These are phyloP conservation scores for Naja naja DNA, from an alignment of 2,113 vertebrate genomes.

Conservation along the genomic window DNA sequence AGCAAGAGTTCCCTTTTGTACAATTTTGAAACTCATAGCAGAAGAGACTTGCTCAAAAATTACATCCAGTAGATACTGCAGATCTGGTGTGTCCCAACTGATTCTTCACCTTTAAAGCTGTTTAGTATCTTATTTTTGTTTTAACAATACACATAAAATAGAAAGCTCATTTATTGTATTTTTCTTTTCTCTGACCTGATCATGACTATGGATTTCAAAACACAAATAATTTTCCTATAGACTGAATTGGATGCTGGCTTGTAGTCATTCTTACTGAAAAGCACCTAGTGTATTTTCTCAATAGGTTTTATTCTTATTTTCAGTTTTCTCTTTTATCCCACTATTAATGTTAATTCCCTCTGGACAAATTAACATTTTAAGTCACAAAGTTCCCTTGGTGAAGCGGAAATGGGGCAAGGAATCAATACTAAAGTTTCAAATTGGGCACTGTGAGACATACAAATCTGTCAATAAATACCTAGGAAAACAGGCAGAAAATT, in stretches of 20 bases:
- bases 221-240: fast-evolving
- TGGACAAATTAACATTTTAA: conserved; percentile 36
- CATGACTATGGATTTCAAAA: conserved; percentile 7
- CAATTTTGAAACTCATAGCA: neutral
- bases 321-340: conserved; percentile 47
- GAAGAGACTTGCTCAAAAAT: neutral
- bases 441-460: conserved; percentile 33
- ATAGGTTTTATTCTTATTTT: conserved; percentile 28
- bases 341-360: conserved; percentile 37
- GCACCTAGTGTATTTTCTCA: neutral
- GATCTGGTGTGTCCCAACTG: neutral
- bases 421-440: conserved; percentile 49
- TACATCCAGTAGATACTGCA: neutral
- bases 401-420: conserved; percentile 18
- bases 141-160: neutral
- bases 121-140: neutral
- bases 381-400: conserved; percentile 56
- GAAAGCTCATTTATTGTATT: neutral
- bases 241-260: neutral
- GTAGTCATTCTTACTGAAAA: neutral
- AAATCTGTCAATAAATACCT: conserved; percentile 41
- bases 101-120: neutral
- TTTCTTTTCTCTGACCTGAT: neutral
- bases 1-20: neutral
- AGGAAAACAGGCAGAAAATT: neutral